Evolutionary conservation across 2,888 invertebrate genomes (phyloP).

Genomic region (Synanthedon tipuliformis): DNA sequence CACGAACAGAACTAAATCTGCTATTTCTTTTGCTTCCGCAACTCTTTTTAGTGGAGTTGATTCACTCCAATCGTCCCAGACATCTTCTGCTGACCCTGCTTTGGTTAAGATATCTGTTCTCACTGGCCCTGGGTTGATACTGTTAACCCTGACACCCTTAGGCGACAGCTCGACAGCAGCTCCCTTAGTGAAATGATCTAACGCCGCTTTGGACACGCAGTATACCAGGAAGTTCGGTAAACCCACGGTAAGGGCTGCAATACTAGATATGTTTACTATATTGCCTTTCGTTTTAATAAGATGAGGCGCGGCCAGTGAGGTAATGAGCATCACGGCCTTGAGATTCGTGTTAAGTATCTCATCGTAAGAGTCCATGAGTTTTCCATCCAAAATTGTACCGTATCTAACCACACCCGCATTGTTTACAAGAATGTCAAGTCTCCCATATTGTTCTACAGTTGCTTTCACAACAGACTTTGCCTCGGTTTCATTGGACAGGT

Average conservation of each 20-base stretch:
- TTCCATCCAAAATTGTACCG: not conserved
- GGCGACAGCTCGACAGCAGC: conserved; percentile 7
- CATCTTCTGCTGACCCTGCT: conserved; percentile 1
- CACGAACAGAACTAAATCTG: conserved; percentile 18
- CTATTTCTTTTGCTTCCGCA: conserved; percentile 19
- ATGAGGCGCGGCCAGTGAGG: conserved; percentile 6
- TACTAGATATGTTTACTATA: conserved; percentile 7
- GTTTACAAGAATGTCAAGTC: conserved; percentile 16
- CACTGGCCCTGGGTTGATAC: conserved; percentile 8
- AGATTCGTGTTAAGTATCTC: conserved; percentile 7
- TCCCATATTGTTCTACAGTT: conserved; percentile 22
- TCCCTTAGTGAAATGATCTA: conserved; percentile 10
- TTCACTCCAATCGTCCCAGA: not conserved
- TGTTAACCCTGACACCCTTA: conserved; percentile 8
- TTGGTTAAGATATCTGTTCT: conserved; percentile 5
- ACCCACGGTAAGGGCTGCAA: not conserved
- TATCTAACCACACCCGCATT: conserved; percentile 1
- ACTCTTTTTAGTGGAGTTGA: conserved; percentile 17
- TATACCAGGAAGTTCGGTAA: conserved; percentile 3
- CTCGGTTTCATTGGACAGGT: conserved; percentile 24
- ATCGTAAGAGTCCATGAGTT: conserved; percentile 4
- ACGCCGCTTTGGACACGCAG: conserved; percentile 5
- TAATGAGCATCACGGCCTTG: conserved; percentile 4
- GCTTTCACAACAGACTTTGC: conserved; percentile 14
- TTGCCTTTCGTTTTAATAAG: conserved; percentile 8